These are phyloP conservation scores for Phortica variegata DNA, from an alignment of 1,140 invertebrate genomes.

Conservation along the genomic window DNA sequence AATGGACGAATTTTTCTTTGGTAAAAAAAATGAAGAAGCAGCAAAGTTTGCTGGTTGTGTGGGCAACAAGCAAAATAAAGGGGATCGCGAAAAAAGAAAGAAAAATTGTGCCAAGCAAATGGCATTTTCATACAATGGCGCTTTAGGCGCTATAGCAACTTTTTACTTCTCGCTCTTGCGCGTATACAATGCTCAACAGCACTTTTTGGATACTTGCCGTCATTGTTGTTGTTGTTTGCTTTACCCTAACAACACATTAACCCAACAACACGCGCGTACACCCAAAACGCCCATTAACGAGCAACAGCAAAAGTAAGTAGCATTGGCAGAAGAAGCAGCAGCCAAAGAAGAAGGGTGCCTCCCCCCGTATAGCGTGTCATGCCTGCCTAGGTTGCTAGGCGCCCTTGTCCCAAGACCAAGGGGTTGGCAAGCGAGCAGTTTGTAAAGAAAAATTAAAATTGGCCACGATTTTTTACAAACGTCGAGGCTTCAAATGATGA, in stretches of 20 bases:
- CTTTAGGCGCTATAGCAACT: constrained; percentile 3
- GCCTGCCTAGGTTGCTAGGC: not conserved
- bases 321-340: too few relatives aligned
- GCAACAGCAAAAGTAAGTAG: constrained; percentile 42
- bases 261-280: constrained; percentile 16
- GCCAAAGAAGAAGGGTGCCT: too few relatives aligned
- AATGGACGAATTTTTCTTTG: too few relatives aligned
- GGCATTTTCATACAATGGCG: constrained; percentile 19
- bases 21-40: too few relatives aligned
- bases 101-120: constrained; percentile 5
- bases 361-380: too few relatives aligned
- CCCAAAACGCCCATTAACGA: constrained; percentile 40
- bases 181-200: too few relatives aligned
- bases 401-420: not conserved
- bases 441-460: constrained; percentile 54
- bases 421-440: not conserved
- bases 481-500: constrained; percentile 19
- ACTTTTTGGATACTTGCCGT: too few relatives aligned
- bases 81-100: constrained; percentile 16
- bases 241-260: constrained; percentile 53
- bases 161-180: too few relatives aligned
- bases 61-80: too few relatives aligned
- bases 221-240: constrained; percentile 23
- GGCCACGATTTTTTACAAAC: constrained; percentile 46
- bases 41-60: too few relatives aligned